A percentile compares a stretch with the other conserved stretches of the same genome.
These are phyloP conservation scores for Origma solitaria DNA, from an alignment of 2,113 vertebrate genomes.

Conservation along the genomic window DNA sequence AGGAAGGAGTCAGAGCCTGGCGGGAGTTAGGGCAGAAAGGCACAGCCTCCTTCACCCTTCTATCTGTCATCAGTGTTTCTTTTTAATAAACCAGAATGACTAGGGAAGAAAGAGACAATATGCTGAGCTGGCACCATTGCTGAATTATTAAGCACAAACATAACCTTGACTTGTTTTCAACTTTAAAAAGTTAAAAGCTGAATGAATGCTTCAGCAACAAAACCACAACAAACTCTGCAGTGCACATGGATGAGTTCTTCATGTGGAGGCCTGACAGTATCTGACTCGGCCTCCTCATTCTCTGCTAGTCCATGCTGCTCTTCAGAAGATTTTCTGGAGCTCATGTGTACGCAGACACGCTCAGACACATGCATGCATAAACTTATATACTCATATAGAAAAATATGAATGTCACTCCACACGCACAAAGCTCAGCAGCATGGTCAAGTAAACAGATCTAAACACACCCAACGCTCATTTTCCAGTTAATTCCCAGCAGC, in stretches of 20 bases:
- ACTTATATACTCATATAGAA: background rate
- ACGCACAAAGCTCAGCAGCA: background rate
- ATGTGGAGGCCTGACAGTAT: background rate
- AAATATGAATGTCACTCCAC: background rate
- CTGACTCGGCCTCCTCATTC: background rate
- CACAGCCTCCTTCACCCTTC: background rate
- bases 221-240: background rate
- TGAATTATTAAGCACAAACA: slow-evolving; percentile 56
- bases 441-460: background rate
- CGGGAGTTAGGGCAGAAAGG: background rate
- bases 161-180: slow-evolving; percentile 60
- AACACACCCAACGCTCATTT: background rate
- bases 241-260: background rate
- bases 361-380: background rate
- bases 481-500: background rate
- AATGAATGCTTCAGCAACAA: slow-evolving; percentile 6
- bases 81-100: slow-evolving; percentile 51
- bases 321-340: background rate
- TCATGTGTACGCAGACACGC: background rate
- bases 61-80: slow-evolving; percentile 3
- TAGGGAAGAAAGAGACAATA: slow-evolving; percentile 25
- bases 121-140: slow-evolving; percentile 41
- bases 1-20: background rate
- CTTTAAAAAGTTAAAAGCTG: slow-evolving; percentile 13
- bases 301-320: background rate